Percentiles rank a stretch among this genome's conserved stretches.
Conservation (phyloP, 1,140 invertebrate genomes). For the Orchesella cincta region DNA sequence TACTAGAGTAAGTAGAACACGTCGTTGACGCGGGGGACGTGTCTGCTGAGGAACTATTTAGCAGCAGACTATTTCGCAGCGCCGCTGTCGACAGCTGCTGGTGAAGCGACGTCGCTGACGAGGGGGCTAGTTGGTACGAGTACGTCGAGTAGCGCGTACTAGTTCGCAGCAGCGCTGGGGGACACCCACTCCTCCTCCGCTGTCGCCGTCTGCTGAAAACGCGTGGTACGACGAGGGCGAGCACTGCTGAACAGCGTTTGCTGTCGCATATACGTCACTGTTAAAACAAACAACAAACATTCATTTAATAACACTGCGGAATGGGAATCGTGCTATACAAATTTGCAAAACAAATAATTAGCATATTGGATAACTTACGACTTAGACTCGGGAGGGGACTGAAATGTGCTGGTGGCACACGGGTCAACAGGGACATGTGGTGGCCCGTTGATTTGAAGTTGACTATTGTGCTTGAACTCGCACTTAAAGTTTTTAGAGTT, state of each 20-base stretch:
- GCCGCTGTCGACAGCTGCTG: slow-evolving; percentile 2
- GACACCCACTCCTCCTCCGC: too few species aligned
- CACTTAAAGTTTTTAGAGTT: slow-evolving; percentile 26
- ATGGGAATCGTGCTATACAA: not conserved
- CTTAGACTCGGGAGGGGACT: not conserved
- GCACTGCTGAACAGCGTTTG: slow-evolving; percentile 33
- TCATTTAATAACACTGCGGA: too few species aligned
- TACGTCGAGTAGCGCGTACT: not conserved
- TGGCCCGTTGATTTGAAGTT: not conserved
- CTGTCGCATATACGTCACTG: slow-evolving; percentile 10
- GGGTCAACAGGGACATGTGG: too few species aligned
- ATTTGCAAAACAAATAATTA: not conserved
- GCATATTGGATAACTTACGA: slow-evolving; percentile 8
- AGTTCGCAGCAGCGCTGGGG: not conserved
- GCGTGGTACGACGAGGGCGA: slow-evolving; percentile 32
- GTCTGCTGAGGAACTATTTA: not conserved
- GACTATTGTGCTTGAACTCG: slow-evolving; percentile 28
- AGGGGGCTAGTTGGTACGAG: not conserved
- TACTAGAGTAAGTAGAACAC: not conserved
- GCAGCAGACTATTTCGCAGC: slow-evolving; percentile 10
- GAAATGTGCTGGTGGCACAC: not conserved
- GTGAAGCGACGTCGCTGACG: not conserved
- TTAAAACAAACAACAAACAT: not conserved
- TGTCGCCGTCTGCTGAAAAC: not conserved
- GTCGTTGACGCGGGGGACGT: slow-evolving; percentile 8